These are phyloP conservation scores for Alauda arvensis DNA, from an alignment of 2,797 vertebrate genomes.

Conservation along the genomic window DNA sequence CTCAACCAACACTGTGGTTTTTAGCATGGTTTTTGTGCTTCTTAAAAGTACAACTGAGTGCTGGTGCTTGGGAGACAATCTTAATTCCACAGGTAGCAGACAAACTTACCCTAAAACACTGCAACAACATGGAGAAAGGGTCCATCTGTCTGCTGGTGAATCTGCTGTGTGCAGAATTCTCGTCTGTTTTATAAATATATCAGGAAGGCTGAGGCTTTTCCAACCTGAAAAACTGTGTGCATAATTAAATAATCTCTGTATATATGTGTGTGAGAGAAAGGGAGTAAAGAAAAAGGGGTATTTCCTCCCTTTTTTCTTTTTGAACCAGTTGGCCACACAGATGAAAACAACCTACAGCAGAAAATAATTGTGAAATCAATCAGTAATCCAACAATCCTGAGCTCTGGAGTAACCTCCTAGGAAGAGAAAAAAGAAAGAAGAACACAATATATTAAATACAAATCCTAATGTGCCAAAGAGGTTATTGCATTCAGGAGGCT, in stretches of 20 bases:
- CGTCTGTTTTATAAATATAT: background rate
- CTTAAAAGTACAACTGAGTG: background rate
- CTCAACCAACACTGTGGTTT: background rate
- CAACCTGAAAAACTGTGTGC: background rate
- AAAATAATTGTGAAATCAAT: conserved; percentile 44
- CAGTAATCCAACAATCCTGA: background rate
- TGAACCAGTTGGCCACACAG: background rate
- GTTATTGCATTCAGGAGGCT: conserved; percentile 35
- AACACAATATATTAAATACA: conserved; percentile 37
- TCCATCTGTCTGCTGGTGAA: background rate
- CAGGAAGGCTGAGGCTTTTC: background rate
- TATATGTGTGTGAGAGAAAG: background rate
- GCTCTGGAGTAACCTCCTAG: background rate
- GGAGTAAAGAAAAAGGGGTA: background rate
- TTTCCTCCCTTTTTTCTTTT: background rate
- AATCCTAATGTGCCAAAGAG: conserved; percentile 47
- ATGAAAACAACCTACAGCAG: background rate
- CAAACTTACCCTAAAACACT: background rate
- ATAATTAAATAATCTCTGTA: background rate
- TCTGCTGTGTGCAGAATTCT: background rate
- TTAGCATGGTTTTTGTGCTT: background rate
- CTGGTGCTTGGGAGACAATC: background rate
- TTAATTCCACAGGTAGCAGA: background rate
- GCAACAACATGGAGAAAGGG: background rate
- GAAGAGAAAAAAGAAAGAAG: background rate